Evolutionary conservation across 1,140 invertebrate species (phyloP).

Genomic region (Penaeus vannamei): DNA sequence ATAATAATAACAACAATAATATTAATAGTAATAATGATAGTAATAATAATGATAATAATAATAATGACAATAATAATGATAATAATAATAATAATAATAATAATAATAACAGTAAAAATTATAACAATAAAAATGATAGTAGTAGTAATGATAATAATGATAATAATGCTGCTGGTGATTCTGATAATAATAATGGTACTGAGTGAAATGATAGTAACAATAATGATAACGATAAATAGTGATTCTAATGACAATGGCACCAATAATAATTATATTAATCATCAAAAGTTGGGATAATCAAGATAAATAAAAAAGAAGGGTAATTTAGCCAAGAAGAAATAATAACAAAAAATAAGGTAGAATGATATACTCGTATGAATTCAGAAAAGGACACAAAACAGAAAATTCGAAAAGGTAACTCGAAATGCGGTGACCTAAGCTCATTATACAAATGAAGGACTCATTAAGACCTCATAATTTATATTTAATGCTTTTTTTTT

Average conservation of each 20-base stretch:
- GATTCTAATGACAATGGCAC: not conserved
- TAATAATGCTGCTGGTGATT: not conserved
- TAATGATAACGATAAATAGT: not conserved
- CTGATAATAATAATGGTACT: not conserved
- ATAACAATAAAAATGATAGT: not conserved
- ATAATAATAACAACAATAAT: not conserved
- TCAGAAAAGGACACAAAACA: too few species aligned
- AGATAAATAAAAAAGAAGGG: not conserved
- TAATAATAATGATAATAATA: not conserved
- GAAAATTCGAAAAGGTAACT: too few species aligned
- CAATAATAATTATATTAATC: not conserved
- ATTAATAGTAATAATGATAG: not conserved
- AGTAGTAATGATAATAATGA: not conserved
- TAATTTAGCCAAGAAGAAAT: not conserved
- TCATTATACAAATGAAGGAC: too few species aligned
- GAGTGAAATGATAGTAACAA: not conserved
- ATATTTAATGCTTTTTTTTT: too few species aligned
- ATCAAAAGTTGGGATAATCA: not conserved
- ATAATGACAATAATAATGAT: not conserved
- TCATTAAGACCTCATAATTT: too few species aligned
- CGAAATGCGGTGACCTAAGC: too few species aligned
- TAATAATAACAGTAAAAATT: not conserved
- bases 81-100: slow-evolving; percentile 6
- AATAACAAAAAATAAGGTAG: not conserved
- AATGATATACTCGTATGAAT: too few species aligned